Conservation (phyloP, 2,888 invertebrate genomes). For the Myopa testacea region DNA sequence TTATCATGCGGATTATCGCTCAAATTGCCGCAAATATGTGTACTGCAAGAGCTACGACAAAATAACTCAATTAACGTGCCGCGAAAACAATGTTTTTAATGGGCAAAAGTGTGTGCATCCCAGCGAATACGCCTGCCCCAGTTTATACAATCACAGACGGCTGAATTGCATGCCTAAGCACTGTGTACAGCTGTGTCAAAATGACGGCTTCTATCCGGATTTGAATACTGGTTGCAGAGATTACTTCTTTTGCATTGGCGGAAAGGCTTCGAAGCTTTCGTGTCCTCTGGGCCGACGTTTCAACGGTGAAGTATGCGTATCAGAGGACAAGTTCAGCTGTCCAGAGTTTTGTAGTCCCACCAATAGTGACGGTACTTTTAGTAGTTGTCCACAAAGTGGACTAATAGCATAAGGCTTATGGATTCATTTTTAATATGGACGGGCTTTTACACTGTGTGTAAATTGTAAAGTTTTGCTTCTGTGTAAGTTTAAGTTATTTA, state of each 20-base stretch:
- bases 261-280: slow-evolving; percentile 70
- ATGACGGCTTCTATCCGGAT: slow-evolving; percentile 72
- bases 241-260: slow-evolving; percentile 74
- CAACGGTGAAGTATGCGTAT: slow-evolving; percentile 74
- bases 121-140: slow-evolving; percentile 68
- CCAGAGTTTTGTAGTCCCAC: slow-evolving; percentile 54
- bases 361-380: slow-evolving; percentile 38
- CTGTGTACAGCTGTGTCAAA: slow-evolving; percentile 52
- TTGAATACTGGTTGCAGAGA: slow-evolving; percentile 68
- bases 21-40: slow-evolving; percentile 73
- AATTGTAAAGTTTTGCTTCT: slow-evolving; percentile 1
- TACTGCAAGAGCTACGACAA: slow-evolving; percentile 73
- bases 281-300: slow-evolving; percentile 71
- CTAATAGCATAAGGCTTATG: slow-evolving; percentile 26
- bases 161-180: slow-evolving; percentile 58
- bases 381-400: slow-evolving; percentile 51
- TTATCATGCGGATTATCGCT: slow-evolving; percentile 72
- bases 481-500: slow-evolving; percentile 9
- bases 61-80: slow-evolving; percentile 71
- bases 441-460: slow-evolving; percentile 26
- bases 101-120: slow-evolving; percentile 71
- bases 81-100: slow-evolving; percentile 73
- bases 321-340: slow-evolving; percentile 55
- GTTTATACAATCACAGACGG: slow-evolving; percentile 60
- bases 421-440: neutral